Base-by-base conservation (phyloP, 2,113 vertebrate species). In the Ia io region DNA sequence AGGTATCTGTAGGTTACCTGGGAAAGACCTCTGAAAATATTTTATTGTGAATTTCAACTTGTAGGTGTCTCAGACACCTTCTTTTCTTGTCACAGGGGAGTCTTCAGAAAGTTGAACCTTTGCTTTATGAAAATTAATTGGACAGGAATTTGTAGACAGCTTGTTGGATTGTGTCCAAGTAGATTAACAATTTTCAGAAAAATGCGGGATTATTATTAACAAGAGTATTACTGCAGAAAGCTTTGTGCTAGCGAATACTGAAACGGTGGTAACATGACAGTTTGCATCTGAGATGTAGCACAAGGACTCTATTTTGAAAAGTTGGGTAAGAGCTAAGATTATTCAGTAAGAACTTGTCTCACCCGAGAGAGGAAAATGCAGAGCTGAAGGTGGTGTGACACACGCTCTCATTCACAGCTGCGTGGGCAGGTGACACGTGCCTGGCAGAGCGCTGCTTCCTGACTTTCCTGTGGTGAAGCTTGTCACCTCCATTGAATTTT, bases 221-320 rank as follows among this genome's bases (percentile, higher is more conserved):
- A 82, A 53, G 90, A 79, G 71, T 69, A 47, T 59, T 70, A 30
- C 86, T 80, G 3, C 42, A 61, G 85, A 73, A 87, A 79, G 79
- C 65, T 89, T 53, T 90, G 9, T 88, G 85, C 49, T 74, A 59
- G 37, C 70, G 71, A 51, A 77, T 87, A 70, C 28, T 88, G 69
- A 88, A 88, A 71, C 79, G 42, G 32, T 88, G 93, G 49, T 93
- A 80, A 86, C 86, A 59, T 59, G 44, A 40, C 44, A 83, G 32
- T 90, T 74, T 95, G 53, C 35, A 35, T 71, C 71, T n/a, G 22
- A 91, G 44, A 84, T 47, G 11, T 56, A 74, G 71, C 35, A 74
- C 73, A 79, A 1, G 44, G 35, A 88, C 74, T 89, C 32, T 85
- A 56, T 90, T 92, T 77, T 96, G 92, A 91, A 91, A 93, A 83